Conservation (phyloP, 2,113 vertebrate species). For the Microcebus jonahi region DNA sequence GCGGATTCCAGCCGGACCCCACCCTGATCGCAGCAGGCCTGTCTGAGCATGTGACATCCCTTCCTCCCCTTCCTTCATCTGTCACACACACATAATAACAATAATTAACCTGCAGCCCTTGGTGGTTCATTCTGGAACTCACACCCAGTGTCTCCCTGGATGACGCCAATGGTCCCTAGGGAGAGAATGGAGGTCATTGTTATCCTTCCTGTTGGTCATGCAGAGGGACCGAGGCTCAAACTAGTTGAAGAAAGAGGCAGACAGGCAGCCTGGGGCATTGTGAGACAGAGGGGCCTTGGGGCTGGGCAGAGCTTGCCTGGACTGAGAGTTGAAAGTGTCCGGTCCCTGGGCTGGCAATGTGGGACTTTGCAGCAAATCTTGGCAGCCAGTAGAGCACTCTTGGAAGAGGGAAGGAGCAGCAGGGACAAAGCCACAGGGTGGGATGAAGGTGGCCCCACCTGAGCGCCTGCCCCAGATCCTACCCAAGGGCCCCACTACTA, state of each 20-base stretch:
- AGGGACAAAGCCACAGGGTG: not conserved
- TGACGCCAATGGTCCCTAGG: not conserved
- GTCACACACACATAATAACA: not conserved
- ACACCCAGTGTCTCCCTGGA: not conserved
- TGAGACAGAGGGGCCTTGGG: not conserved
- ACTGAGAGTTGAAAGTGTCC: not conserved
- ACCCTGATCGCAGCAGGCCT: not conserved
- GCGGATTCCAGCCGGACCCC: not conserved
- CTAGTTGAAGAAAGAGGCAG: not conserved
- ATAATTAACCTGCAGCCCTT: not conserved
- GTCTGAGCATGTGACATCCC: not conserved
- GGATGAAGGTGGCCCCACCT: not conserved
- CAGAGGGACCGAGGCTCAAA: not conserved
- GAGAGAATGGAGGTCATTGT: not conserved
- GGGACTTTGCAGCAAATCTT: not conserved
- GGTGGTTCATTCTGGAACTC: not conserved
- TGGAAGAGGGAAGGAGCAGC: not conserved
- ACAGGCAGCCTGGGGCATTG: not conserved
- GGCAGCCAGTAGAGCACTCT: not conserved
- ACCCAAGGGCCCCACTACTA: not conserved
- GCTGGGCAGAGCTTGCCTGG: not conserved
- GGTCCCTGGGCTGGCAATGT: not conserved
- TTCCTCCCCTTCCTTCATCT: not conserved
- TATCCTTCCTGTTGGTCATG: accelerated
- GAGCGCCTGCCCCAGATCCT: not conserved